These are phyloP conservation scores for Plebejus anna DNA, from an alignment of 2,888 invertebrate genomes.

Conservation along the genomic window DNA sequence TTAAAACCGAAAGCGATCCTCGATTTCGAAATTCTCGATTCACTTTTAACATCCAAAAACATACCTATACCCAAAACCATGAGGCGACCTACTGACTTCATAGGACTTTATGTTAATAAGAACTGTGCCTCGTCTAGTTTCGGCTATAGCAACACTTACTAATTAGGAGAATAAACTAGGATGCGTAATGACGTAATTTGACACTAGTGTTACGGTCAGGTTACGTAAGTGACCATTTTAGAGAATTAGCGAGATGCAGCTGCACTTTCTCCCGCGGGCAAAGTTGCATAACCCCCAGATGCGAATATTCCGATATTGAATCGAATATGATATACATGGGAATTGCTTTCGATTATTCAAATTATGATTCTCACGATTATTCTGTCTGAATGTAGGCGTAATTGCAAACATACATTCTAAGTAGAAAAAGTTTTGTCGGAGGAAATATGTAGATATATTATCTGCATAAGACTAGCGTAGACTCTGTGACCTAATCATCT, in stretches of 20 bases:
- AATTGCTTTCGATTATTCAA: background rate
- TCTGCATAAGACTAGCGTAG: background rate
- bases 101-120: background rate
- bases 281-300: conserved; percentile 50
- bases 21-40: conserved; percentile 34
- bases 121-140: background rate
- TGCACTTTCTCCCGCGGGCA: conserved; percentile 61
- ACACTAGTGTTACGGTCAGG: conserved; percentile 30
- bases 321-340: conserved; percentile 25
- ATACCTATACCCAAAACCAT: background rate
- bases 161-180: background rate
- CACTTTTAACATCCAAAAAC: conserved; percentile 36
- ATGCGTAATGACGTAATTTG: conserved; percentile 28
- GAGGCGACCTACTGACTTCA: background rate
- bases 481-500: background rate
- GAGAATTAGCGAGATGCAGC: conserved; percentile 54
- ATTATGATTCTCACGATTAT: conserved; percentile 3
- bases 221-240: conserved; percentile 38
- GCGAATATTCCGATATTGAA: conserved; percentile 4
- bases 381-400: background rate
- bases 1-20: conserved; percentile 30
- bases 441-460: background rate
- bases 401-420: background rate
- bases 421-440: background rate
- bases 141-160: background rate